phyloP scores from a whole-genome alignment of 1,140 invertebrate genomes.

The Temnothorax longispinosus region DNA sequence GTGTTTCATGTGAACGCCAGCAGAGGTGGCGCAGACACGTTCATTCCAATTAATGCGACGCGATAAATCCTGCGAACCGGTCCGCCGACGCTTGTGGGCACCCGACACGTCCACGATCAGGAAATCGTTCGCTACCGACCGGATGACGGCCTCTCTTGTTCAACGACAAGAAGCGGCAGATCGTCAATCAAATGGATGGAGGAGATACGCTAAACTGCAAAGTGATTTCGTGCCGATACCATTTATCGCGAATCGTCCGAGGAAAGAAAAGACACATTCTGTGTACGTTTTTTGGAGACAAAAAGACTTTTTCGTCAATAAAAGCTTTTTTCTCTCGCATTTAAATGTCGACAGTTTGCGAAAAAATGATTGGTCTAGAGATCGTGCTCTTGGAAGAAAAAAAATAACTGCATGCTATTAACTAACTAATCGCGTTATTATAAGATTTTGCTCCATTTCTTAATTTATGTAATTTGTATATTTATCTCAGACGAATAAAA shows the following conservation, averaged over 20 bases:
- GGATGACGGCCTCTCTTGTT: constrained; percentile 13
- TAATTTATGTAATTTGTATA: neutral
- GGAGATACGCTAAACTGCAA: constrained; percentile 36
- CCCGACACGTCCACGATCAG: constrained; percentile 36
- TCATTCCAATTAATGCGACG: constrained; percentile 69
- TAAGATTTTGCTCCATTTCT: neutral
- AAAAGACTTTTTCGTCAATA: neutral
- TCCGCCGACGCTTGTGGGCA: constrained; percentile 46
- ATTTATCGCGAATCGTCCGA: constrained; percentile 16
- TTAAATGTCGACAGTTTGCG: neutral
- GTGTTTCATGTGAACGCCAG: constrained; percentile 55
- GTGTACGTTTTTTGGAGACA: neutral
- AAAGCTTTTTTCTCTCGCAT: neutral
- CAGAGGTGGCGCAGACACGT: constrained; percentile 35
- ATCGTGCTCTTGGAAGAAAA: neutral
- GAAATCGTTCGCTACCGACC: constrained; percentile 36
- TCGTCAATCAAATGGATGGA: constrained; percentile 42
- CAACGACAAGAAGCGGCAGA: constrained; percentile 44
- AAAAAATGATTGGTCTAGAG: neutral
- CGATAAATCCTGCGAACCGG: constrained; percentile 66
- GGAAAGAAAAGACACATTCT: neutral
- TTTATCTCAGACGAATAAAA: neutral
- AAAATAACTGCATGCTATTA: neutral
- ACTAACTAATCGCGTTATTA: neutral
- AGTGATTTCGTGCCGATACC: constrained; percentile 32